Conservation (phyloP, 2,888 invertebrate species). For the Xanthorhoe spadicearia region DNA sequence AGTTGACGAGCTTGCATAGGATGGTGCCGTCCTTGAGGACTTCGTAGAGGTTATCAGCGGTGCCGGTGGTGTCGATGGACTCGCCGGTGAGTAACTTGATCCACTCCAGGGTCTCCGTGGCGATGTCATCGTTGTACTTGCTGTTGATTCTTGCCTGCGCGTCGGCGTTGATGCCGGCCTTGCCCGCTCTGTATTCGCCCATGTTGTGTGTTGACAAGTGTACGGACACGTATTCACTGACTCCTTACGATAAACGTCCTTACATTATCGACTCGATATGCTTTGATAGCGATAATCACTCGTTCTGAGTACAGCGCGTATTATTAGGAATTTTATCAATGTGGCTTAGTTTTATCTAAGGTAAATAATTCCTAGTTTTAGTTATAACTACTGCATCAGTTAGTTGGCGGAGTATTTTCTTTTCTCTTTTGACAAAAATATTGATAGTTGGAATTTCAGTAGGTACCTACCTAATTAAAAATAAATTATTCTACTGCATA, state of each 20-base stretch:
- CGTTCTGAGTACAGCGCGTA: constrained; percentile 56
- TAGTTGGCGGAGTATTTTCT: not conserved
- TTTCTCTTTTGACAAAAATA: not conserved
- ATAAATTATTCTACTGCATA: not conserved
- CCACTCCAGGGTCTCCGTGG: constrained; percentile 97
- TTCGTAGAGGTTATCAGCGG: constrained; percentile 95
- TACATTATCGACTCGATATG: constrained; percentile 68
- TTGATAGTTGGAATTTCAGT: not conserved
- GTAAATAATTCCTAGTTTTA: constrained; percentile 61
- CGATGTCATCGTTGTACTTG: constrained; percentile 97
- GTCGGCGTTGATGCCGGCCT: constrained; percentile 81
- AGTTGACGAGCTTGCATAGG: constrained; percentile 95
- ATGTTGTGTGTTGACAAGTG: constrained; percentile 72
- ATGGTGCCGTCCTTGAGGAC: constrained; percentile 95
- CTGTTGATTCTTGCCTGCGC: constrained; percentile 90
- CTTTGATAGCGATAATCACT: constrained; percentile 72
- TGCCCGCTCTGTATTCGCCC: constrained; percentile 79
- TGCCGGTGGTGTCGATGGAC: constrained; percentile 92
- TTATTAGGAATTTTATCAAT: constrained; percentile 55
- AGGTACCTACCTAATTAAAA: not conserved
- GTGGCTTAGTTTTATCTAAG: constrained; percentile 54
- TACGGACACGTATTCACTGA: constrained; percentile 77
- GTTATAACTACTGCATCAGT: constrained; percentile 48
- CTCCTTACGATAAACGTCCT: constrained; percentile 71
- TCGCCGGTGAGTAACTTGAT: constrained; percentile 93